These are phyloP conservation scores for Ptychoptera albimana DNA, from an alignment of 2,888 invertebrate species.

Conservation along the genomic window DNA sequence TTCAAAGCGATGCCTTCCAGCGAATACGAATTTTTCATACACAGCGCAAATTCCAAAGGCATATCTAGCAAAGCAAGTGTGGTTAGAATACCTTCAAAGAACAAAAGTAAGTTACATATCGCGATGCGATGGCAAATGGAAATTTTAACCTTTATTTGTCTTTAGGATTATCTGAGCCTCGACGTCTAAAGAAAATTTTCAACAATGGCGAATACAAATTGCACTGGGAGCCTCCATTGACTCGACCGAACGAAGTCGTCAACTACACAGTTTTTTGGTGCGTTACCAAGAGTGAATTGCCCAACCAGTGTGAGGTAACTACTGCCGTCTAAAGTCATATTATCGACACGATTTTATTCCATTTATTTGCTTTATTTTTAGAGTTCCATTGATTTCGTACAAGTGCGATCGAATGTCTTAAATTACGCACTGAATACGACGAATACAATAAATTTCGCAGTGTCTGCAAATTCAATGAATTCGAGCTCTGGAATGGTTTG, in stretches of 20 bases:
- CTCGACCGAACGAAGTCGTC: conserved; percentile 24
- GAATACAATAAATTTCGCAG: conserved; percentile 50
- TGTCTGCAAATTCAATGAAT: conserved; percentile 53
- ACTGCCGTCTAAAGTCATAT: not conserved
- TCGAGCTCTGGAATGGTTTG: conserved; percentile 73
- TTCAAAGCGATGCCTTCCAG: conserved; percentile 1
- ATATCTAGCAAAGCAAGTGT: conserved; percentile 37
- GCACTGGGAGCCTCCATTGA: conserved; percentile 49
- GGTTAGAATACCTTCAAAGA: conserved; percentile 38
- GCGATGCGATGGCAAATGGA: not conserved
- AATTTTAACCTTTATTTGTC: not conserved
- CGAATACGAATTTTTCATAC: conserved; percentile 33
- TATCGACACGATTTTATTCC: conserved; percentile 5
- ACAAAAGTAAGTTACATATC: not conserved
- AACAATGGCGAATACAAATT: conserved; percentile 55
- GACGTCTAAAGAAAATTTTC: conserved; percentile 54
- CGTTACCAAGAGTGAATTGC: conserved; percentile 36
- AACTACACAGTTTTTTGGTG: conserved; percentile 79
- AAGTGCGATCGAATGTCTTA: conserved; percentile 23
- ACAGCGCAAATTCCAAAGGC: conserved; percentile 44
- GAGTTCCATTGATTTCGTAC: conserved; percentile 44
- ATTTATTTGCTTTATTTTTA: conserved; percentile 18
- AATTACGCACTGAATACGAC: conserved; percentile 26
- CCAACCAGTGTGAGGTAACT: conserved; percentile 39
- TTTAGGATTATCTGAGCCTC: conserved; percentile 27